Evolutionary conservation across 2,797 vertebrate species (phyloP).

Genomic region (Manis javanica): DNA sequence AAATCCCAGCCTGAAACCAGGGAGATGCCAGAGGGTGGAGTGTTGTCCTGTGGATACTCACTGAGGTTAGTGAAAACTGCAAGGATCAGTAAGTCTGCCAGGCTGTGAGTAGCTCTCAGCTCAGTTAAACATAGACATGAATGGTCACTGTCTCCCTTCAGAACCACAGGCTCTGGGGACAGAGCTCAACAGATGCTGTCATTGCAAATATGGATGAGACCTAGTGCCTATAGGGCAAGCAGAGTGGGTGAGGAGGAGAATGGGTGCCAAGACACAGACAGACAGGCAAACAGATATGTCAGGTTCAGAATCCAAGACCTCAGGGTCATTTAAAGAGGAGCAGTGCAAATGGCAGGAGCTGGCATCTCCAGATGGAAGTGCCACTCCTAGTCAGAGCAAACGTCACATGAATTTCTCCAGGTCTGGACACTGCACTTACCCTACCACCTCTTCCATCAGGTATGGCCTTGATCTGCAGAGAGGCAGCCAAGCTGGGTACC

Average conservation of each 20-base stretch:
- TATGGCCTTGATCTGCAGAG: not conserved
- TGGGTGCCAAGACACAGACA: not conserved
- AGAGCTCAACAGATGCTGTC: not conserved
- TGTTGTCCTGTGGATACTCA: not conserved
- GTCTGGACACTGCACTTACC: not conserved
- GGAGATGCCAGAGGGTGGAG: not conserved
- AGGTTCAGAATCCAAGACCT: not conserved
- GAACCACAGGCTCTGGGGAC: not conserved
- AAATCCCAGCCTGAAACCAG: not conserved
- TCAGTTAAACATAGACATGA: slow-evolving; percentile 6
- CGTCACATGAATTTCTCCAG: not conserved
- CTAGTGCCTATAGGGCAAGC: not conserved
- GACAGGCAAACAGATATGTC: not conserved
- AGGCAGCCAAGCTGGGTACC: not conserved
- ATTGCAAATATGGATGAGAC: slow-evolving; percentile 3
- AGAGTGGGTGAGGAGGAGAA: not conserved
- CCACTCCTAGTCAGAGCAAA: not conserved
- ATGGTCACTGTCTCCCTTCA: not conserved
- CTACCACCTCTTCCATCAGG: not conserved
- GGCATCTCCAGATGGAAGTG: not conserved
- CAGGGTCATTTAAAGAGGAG: not conserved
- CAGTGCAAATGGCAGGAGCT: not conserved
- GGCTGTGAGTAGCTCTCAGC: not conserved
- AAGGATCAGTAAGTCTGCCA: not conserved
- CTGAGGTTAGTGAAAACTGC: not conserved